Evolutionary conservation across 2,888 invertebrate species (phyloP).

Genomic region (Conomelus anceps): DNA sequence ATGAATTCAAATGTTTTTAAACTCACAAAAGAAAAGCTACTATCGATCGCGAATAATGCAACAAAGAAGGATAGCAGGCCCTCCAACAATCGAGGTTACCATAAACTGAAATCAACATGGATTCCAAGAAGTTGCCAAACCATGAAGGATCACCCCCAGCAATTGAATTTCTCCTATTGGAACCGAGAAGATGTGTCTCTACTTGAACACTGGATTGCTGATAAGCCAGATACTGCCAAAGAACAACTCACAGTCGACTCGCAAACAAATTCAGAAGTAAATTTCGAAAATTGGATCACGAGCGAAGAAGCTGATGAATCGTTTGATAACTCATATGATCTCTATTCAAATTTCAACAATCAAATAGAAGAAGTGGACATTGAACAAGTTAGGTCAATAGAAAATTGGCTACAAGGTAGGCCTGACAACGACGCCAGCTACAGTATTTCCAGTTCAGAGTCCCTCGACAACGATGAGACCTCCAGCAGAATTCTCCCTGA

Average conservation of each 20-base stretch:
- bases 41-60: neutral
- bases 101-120: slow-evolving; percentile 16
- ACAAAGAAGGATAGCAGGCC: neutral
- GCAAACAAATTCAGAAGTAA: neutral
- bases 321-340: neutral
- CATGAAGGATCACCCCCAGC: slow-evolving; percentile 18
- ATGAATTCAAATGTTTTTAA: neutral
- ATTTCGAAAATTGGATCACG: neutral
- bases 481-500: too few relatives aligned
- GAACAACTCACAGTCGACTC: too few relatives aligned
- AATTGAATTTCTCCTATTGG: neutral
- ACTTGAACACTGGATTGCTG: slow-evolving; percentile 9
- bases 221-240: neutral
- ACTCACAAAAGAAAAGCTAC: neutral
- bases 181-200: slow-evolving; percentile 9
- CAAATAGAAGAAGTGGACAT: neutral
- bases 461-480: neutral
- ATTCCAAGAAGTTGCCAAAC: slow-evolving; percentile 23
- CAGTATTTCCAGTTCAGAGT: neutral
- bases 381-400: neutral
- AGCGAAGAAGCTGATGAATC: neutral
- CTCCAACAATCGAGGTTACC: slow-evolving; percentile 19
- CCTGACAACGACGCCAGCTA: neutral
- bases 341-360: neutral
- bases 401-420: neutral